Evolutionary conservation across 2,113 vertebrate species (phyloP), one percentile per base, ranked within the genome.

Genomic region (Lontra canadensis): DNA sequence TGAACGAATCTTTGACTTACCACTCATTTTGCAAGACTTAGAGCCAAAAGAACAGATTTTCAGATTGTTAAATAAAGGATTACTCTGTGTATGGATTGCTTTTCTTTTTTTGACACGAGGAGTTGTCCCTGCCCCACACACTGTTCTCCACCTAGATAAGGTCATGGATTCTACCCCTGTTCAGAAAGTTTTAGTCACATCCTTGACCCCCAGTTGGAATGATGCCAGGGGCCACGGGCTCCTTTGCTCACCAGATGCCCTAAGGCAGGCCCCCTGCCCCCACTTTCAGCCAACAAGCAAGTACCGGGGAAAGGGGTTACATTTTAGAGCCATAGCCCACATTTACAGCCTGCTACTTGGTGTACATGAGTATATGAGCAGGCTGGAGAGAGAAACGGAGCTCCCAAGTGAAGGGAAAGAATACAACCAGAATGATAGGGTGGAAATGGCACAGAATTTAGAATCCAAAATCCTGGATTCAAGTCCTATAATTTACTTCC

Each of bases 31-130:
- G 34, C 34, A 93, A 90, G 81, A 91, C 47, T 86, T 80, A 74
- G 55, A 94, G 63, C 29, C 36, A 78, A 88, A 94, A 91, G 69
- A 63, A 88, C 25, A 47, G 6, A 59, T 92, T 93, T 97, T 96
- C 86, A 81, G 55, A 81, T 67, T 78, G 34, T 81, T 97, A 61
- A 98, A 98, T 97, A 96, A 98, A 98, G 49, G 81, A 17, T 52
- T 80, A 87, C 84, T 97, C 73, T 78, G 31, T 39, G 3, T 74
- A 1, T 65, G 63, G 61, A 63, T 42, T 83, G 34, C 8, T 65
- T 65, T 65, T 65, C 52, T 79, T 88, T 76, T n/a, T 93, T 82
- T 80, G 73, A 97, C 47, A 89, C 17, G 29, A 31, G 36, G 8
- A 52, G n/a, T 90, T 91, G n/a, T 26, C 85, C 10, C 55, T 84